Percentiles rank a stretch among this genome's conserved stretches.
Conservation (phyloP, 2,113 vertebrate genomes). For the Pomatostomus ruficeps region DNA sequence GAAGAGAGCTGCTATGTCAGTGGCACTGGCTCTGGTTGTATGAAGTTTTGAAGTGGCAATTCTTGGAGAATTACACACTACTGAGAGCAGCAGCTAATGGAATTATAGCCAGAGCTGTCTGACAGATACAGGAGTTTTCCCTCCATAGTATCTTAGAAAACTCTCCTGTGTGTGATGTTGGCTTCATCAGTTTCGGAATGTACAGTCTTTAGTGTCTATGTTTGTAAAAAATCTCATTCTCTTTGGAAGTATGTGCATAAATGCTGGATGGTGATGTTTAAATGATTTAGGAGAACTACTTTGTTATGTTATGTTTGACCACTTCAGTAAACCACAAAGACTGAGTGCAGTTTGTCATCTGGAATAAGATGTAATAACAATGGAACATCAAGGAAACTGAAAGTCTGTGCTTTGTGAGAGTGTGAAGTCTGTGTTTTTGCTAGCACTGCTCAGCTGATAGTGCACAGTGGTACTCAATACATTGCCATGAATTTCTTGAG, state of each 20-base stretch:
- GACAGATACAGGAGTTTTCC: not conserved
- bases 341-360: not conserved
- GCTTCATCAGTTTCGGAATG: not conserved
- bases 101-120: not conserved
- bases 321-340: not conserved
- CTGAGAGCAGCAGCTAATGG: not conserved
- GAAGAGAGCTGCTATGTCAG: not conserved
- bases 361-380: not conserved
- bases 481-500: not conserved
- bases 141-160: not conserved
- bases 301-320: not conserved
- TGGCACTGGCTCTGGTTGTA: not conserved
- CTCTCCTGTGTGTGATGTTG: not conserved
- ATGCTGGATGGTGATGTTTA: not conserved
- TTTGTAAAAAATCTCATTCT: not conserved
- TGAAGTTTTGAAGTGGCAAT: not conserved
- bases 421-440: not conserved
- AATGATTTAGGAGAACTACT: not conserved
- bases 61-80: not conserved
- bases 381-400: not conserved
- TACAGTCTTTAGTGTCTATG: not conserved
- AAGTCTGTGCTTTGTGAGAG: not conserved
- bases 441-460: not conserved
- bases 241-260: not conserved
- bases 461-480: fast-evolving